phyloP scores from a whole-genome alignment of 2,888 invertebrate species.

The Thysanoteuthis rhombus region DNA sequence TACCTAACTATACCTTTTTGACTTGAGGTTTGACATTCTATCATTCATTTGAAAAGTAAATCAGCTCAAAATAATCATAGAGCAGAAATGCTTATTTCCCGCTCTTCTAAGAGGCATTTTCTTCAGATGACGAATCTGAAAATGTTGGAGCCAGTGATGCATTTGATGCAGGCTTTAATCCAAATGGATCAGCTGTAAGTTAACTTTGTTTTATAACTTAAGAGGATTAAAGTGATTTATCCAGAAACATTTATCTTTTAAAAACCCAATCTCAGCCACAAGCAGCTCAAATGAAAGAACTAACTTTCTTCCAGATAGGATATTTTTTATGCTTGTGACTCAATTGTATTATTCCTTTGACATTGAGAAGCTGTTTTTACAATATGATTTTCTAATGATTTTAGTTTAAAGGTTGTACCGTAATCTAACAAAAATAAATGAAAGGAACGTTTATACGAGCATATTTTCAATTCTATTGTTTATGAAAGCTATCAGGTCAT shows the following conservation, averaged over 20 bases:
- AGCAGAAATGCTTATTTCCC: not conserved
- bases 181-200: not conserved
- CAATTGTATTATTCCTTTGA: not conserved
- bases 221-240: not conserved
- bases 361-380: not conserved
- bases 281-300: not conserved
- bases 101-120: not conserved
- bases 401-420: not conserved
- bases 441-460: not conserved
- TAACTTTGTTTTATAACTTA: conserved; percentile 12
- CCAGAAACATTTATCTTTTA: not conserved
- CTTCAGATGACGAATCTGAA: not conserved
- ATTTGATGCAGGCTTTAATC: conserved; percentile 12
- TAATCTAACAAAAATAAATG: not conserved
- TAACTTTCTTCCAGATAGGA: not conserved
- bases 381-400: not conserved
- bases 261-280: not conserved
- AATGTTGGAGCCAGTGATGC: not conserved
- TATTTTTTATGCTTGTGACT: not conserved
- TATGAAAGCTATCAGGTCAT: not conserved
- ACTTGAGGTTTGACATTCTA: not conserved
- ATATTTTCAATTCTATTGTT: not conserved
- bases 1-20: not conserved
- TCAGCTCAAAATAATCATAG: not conserved
- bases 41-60: not conserved